These are phyloP conservation scores for Mobula hypostoma DNA, from an alignment of 2,113 vertebrate genomes.

Conservation along the genomic window DNA sequence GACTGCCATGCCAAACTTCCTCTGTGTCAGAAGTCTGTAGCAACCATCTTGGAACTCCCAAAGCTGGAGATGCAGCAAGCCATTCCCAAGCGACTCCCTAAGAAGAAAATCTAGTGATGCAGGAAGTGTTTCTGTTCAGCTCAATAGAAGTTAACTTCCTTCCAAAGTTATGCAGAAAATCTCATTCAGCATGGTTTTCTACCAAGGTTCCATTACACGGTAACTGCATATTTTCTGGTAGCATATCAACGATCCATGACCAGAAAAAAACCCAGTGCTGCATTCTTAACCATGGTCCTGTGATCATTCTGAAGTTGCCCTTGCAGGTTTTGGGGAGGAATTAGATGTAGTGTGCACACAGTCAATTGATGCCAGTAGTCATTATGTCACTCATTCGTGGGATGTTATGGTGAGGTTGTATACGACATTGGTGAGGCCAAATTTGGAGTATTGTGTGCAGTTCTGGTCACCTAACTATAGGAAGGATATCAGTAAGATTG, in stretches of 20 bases:
- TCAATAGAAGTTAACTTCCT: not conserved
- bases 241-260: not conserved
- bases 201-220: not conserved
- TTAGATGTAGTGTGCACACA: not conserved
- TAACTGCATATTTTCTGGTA: not conserved
- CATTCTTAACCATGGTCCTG: not conserved
- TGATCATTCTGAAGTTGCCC: not conserved
- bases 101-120: too few species aligned
- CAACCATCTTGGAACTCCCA: too few species aligned
- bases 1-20: too few species aligned
- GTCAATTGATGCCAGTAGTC: not conserved
- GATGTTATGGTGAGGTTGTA: too few species aligned
- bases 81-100: too few species aligned
- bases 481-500: too few species aligned
- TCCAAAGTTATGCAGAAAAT: not conserved
- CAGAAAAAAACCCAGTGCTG: not conserved
- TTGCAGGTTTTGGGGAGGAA: not conserved
- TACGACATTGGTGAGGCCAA: too few species aligned
- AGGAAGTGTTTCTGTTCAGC: not conserved
- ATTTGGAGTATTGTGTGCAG: too few species aligned
- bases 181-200: not conserved
- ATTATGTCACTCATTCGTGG: not conserved
- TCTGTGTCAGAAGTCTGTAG: too few species aligned
- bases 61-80: too few species aligned
- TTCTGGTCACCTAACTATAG: too few species aligned